Base-by-base conservation (phyloP, 2,113 vertebrate genomes). In the Anhinga rufa region DNA sequence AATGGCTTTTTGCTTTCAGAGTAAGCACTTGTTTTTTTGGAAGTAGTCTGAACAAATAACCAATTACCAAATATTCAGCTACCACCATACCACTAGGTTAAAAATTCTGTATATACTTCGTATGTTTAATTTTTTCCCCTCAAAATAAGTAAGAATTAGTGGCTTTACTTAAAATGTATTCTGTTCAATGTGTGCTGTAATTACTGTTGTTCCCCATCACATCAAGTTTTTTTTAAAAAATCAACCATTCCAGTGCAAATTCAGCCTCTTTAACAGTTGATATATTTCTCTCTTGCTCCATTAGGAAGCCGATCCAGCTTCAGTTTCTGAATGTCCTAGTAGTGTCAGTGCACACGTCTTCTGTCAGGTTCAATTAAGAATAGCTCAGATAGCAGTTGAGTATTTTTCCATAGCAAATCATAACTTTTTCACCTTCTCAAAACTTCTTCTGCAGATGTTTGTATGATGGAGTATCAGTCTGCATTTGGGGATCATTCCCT, bases 291-390 rank as follows among this genome's bases (percentile, higher is more conserved):
- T 91, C 83, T 92, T 94, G 82, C 86, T 96, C 60, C 65, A 36
- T 92, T 78, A 84, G 60, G 88, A 88, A 95, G 82, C 42, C 75
- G 94, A 95, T 94, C 75, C 91, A 86, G 71, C 86, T 92, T 94
- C 79, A 80, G 78, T 95, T 95, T 88, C 89, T 90, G 84, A 94
- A 71, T 90, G 92, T 95, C 89, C 91, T 88, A 12, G 15, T 31
- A 91, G 87, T 93, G 81, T 95, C 93, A 95, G 94, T 80, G 71
- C 95, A 83, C 93, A 96, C 36, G 52, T 92, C 87, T 91, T 90
- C 92, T 95, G 95, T 96, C 95, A 94, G 88, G 64, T 94, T 83
- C 93, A 85, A 88, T 96, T 94, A 97, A 91, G 94, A 90, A 57
- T 4, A 85, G 71, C 82, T 91, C 89, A 86, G 84, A 95, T 94